These are phyloP conservation scores for Synodontis membranacea DNA, from an alignment of 2,113 vertebrate species.

Conservation along the genomic window DNA sequence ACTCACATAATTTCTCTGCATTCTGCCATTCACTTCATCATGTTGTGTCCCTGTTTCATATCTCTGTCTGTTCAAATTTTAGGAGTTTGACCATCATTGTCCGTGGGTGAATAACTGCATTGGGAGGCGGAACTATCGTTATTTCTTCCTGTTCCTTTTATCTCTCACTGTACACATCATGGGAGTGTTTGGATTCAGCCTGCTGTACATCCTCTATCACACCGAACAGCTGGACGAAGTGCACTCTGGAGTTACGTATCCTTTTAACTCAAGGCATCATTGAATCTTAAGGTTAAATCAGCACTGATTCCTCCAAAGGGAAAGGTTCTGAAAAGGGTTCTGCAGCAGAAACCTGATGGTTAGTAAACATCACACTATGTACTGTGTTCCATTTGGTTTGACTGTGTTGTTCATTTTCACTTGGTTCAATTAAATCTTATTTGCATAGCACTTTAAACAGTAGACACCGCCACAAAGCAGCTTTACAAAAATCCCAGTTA, in stretches of 20 bases:
- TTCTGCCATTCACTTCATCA: not conserved
- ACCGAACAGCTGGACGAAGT: constrained; percentile 84
- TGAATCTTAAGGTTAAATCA: not conserved
- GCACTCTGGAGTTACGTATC: constrained; percentile 93
- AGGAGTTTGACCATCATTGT: constrained; percentile 98
- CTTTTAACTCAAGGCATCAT: constrained; percentile 58
- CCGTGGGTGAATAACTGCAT: constrained; percentile 99
- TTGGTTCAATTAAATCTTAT: not conserved
- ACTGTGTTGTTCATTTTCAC: not conserved
- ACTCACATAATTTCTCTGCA: constrained; percentile 3
- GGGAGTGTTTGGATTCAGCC: constrained; percentile 89
- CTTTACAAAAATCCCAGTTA: not conserved
- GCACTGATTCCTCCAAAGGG: not conserved
- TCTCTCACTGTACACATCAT: constrained; percentile 93
- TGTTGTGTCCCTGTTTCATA: not conserved
- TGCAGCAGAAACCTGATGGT: not conserved
- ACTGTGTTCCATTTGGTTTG: not conserved
- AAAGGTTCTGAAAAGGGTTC: not conserved
- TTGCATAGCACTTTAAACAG: not conserved
- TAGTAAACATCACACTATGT: not conserved
- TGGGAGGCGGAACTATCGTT: constrained; percentile 93
- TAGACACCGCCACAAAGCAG: not conserved
- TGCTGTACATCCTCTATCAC: constrained; percentile 89
- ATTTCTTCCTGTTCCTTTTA: constrained; percentile 96
- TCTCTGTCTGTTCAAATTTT: constrained; percentile 15